Evolutionary conservation across 2,888 invertebrate genomes (phyloP).

Genomic region (Pachycephus smyrnensis): DNA sequence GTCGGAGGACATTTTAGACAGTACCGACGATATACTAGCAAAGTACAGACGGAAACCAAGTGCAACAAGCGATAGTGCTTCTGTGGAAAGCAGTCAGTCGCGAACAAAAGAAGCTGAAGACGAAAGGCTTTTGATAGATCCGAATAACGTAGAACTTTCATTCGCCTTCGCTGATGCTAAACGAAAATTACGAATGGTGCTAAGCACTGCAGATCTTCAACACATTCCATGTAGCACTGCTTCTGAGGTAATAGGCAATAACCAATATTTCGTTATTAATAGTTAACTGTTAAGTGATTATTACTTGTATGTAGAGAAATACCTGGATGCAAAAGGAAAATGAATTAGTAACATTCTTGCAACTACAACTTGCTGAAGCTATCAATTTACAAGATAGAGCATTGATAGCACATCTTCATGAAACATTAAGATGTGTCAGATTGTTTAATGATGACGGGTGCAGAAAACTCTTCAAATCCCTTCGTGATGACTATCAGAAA

Average conservation of each 20-base stretch:
- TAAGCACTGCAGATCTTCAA: conserved; percentile 88
- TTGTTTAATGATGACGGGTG: conserved; percentile 79
- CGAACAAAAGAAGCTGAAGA: conserved; percentile 67
- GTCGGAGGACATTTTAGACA: conserved; percentile 69
- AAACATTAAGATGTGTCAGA: conserved; percentile 83
- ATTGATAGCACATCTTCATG: conserved; percentile 83
- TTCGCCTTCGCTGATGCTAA: conserved; percentile 80
- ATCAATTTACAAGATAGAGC: conserved; percentile 83
- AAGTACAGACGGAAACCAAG: conserved; percentile 86
- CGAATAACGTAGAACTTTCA: conserved; percentile 71
- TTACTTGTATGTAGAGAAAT: conserved; percentile 53
- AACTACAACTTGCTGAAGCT: conserved; percentile 85
- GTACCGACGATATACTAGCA: conserved; percentile 92
- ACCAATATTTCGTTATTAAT: conserved; percentile 5
- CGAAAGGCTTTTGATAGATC: conserved; percentile 69
- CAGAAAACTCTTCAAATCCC: conserved; percentile 78
- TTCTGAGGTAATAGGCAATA: conserved; percentile 48
- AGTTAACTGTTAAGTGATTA: not conserved
- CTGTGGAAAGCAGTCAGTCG: conserved; percentile 63
- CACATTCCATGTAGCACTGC: conserved; percentile 69
- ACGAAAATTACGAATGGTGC: conserved; percentile 88
- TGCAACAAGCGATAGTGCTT: conserved; percentile 70
- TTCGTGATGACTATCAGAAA: conserved; percentile 81
- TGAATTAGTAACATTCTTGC: conserved; percentile 75
- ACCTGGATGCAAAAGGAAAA: conserved; percentile 65